These are phyloP conservation scores for Colius striatus DNA, from an alignment of 2,113 vertebrate genomes.

Conservation along the genomic window DNA sequence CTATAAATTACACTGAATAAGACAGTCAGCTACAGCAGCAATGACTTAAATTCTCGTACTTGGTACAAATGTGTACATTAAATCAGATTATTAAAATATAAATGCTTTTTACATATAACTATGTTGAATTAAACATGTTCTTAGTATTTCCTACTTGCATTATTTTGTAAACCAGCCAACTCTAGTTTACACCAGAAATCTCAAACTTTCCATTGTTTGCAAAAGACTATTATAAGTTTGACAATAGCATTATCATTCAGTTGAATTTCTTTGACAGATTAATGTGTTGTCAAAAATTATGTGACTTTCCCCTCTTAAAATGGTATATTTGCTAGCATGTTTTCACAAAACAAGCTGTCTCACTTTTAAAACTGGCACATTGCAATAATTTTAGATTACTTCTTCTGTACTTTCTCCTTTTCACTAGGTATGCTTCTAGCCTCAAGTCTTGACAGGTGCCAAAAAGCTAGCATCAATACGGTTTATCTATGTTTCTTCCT, in stretches of 20 bases:
- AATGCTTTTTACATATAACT: not conserved
- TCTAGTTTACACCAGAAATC: not conserved
- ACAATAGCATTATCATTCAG: not conserved
- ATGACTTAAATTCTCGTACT: not conserved
- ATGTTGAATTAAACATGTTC: not conserved
- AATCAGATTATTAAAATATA: not conserved
- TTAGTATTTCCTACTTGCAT: not conserved
- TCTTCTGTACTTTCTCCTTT: not conserved
- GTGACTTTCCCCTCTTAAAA: not conserved
- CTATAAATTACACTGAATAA: not conserved
- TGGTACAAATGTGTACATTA: not conserved
- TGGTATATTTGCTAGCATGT: not conserved
- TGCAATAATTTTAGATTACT: not conserved
- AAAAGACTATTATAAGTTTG: not conserved
- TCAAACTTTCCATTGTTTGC: conserved; percentile 9
- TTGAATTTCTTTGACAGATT: conserved; percentile 6
- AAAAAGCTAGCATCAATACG: not conserved
- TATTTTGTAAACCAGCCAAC: not conserved
- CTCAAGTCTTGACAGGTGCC: not conserved
- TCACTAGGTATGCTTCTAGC: not conserved
- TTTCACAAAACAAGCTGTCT: conserved; percentile 15
- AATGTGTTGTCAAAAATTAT: not conserved
- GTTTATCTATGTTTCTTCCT: not conserved
- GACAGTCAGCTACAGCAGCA: not conserved
- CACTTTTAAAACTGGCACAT: not conserved